Percentiles rank a stretch among this genome's conserved stretches.
Conservation (phyloP, 2,113 vertebrate genomes). For the Collichthys lucidus region DNA sequence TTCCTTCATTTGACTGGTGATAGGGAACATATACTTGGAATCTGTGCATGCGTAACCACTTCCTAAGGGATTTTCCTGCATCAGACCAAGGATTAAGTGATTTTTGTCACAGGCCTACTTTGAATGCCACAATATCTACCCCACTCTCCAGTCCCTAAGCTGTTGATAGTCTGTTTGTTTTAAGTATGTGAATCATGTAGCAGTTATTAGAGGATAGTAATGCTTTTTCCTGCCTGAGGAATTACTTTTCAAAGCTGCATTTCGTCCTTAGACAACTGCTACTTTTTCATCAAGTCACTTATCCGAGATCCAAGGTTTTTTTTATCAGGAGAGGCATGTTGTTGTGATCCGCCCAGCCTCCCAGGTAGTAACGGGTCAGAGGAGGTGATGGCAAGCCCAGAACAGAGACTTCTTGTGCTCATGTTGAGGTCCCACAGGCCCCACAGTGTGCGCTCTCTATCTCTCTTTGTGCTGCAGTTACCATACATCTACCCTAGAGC, state of each 20-base stretch:
- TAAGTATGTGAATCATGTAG: slow-evolving; percentile 40
- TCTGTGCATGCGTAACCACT: slow-evolving; percentile 53
- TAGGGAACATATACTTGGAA: slow-evolving; percentile 26
- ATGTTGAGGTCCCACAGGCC: slow-evolving; percentile 57
- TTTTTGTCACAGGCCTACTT: slow-evolving; percentile 53
- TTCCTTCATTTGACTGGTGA: slow-evolving; percentile 44
- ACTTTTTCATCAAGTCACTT: slow-evolving; percentile 56
- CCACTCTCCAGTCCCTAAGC: slow-evolving; percentile 37
- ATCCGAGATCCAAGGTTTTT: slow-evolving; percentile 28
- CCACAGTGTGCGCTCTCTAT: slow-evolving; percentile 38
- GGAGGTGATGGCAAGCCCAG: slow-evolving; percentile 66
- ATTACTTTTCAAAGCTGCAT: slow-evolving; percentile 48
- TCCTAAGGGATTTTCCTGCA: slow-evolving; percentile 60
- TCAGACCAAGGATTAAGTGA: slow-evolving; percentile 63
- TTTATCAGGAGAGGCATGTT: slow-evolving; percentile 62
- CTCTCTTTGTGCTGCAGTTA: slow-evolving; percentile 63
- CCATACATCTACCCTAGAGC: slow-evolving; percentile 71
- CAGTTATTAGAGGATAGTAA: slow-evolving; percentile 46
- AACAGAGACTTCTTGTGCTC: slow-evolving; percentile 41
- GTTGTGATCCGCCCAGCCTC: slow-evolving; percentile 58
- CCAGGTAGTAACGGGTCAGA: slow-evolving; percentile 55
- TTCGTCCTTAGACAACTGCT: slow-evolving; percentile 32
- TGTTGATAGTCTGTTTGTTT: slow-evolving; percentile 60
- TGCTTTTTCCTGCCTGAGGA: slow-evolving; percentile 10
- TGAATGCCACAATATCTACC: slow-evolving; percentile 42